Base-by-base conservation (phyloP, 2,797 vertebrate genomes). In the Agapornis canus region DNA sequence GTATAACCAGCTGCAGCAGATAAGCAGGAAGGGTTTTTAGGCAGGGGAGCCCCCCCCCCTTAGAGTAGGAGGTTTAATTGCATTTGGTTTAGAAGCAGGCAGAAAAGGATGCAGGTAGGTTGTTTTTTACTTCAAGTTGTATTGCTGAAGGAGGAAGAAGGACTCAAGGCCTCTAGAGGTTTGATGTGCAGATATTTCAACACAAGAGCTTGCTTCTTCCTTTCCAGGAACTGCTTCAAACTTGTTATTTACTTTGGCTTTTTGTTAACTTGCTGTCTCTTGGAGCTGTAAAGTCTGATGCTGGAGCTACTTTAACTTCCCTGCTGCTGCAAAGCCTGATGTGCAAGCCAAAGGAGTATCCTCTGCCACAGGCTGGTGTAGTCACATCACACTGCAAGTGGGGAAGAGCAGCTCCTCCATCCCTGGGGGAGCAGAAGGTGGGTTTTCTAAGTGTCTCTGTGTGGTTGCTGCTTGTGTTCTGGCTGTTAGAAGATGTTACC, bases 171-270 rank as follows among this genome's bases (percentile, higher is more conserved):
- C 81, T 89, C 60, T 42, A 80, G 83, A 5, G 60, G 54, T 42
- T 76, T 7, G 22, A 11, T 37, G 86, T 52, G 26, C 48, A 16
- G 40, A 10, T 16, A 81, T 66, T 72, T 43, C 93, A 43, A 66
- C 94, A 82, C 83, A 45, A 92, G 87, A 57, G 29, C 86, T 57
- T 35, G 61, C 92, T 82, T 94, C 83, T 91, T 84, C 75, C 79
- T 85, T 85, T 93, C 92, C 94, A 90, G 91, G 94, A 93, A 79
- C 75, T 89, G 84, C 86, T 73, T 82, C 35, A 90, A 82, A 23
- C 85, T 92, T 29, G 56, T 45, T 95, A 64, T 97, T 97, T 97
- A 92, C 95, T 96, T 97, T 98, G 97, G 97, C 97, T 95, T 97
- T 95, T 95, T 49, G 47, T 94, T 88, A 47, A 77, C 66, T 94